Evolutionary conservation across 2,888 invertebrate species (phyloP).

Genomic region (Elmis aenea): DNA sequence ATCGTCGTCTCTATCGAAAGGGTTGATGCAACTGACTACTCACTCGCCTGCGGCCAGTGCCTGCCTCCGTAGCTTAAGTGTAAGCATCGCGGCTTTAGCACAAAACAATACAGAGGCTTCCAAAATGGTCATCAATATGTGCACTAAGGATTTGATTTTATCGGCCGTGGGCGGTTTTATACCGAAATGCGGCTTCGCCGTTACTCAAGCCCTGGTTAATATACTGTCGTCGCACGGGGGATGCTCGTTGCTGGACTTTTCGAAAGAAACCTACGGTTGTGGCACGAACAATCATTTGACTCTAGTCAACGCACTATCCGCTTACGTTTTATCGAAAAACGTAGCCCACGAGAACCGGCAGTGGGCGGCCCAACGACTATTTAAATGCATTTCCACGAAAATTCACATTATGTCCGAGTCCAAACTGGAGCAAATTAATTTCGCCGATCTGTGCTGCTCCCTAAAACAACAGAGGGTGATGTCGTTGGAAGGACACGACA

Average conservation of each 20-base stretch:
- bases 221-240: slow-evolving; percentile 50
- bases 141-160: slow-evolving; percentile 51
- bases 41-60: slow-evolving; percentile 36
- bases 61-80: slow-evolving; percentile 41
- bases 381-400: slow-evolving; percentile 47
- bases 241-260: slow-evolving; percentile 40
- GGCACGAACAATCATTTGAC: slow-evolving; percentile 43
- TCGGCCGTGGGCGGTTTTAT: slow-evolving; percentile 41
- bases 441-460: slow-evolving; percentile 51
- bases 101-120: slow-evolving; percentile 53
- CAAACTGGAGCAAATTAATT: slow-evolving; percentile 43
- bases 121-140: slow-evolving; percentile 53
- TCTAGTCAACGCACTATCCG: slow-evolving; percentile 56
- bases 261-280: slow-evolving; percentile 35
- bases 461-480: slow-evolving; percentile 35
- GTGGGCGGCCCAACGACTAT: slow-evolving; percentile 59
- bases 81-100: slow-evolving; percentile 51
- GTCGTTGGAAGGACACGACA: slow-evolving; percentile 54
- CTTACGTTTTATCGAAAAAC: slow-evolving; percentile 54
- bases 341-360: slow-evolving; percentile 51
- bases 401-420: slow-evolving; percentile 40
- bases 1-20: slow-evolving; percentile 28
- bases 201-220: slow-evolving; percentile 57
- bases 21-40: slow-evolving; percentile 34
- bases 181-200: slow-evolving; percentile 47